Conservation (phyloP, 1,140 invertebrate genomes). For the Diabrotica virgifera region DNA sequence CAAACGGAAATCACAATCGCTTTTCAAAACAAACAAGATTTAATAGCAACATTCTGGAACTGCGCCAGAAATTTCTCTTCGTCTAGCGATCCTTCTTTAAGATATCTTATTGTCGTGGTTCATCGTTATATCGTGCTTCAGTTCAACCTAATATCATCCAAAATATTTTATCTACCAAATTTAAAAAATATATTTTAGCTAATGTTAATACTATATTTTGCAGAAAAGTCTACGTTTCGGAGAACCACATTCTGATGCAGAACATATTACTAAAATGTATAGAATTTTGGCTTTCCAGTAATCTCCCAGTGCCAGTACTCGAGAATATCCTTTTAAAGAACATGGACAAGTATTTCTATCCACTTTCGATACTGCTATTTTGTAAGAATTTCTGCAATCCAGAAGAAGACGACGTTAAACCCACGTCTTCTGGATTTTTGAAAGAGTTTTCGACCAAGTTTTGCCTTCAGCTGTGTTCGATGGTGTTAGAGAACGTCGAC, state of each 20-base stretch:
- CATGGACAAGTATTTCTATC: conserved; percentile 52
- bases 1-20: too few relatives aligned
- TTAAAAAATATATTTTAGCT: too few relatives aligned
- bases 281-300: conserved; percentile 50
- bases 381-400: conserved; percentile 48
- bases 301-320: conserved; percentile 46
- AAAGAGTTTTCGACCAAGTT: conserved; percentile 49
- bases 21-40: too few relatives aligned
- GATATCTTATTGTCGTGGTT: too few relatives aligned
- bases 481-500: conserved; percentile 48
- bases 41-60: too few relatives aligned
- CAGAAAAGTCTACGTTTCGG: conserved; percentile 40
- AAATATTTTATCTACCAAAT: too few relatives aligned
- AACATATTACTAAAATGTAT: conserved; percentile 48
- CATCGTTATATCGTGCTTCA: too few relatives aligned
- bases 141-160: too few relatives aligned
- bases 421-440: conserved; percentile 43
- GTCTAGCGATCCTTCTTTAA: too few relatives aligned
- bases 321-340: conserved; percentile 50
- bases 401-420: conserved; percentile 34
- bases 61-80: too few relatives aligned
- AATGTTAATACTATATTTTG: neutral
- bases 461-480: conserved; percentile 48
- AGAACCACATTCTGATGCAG: conserved; percentile 49
- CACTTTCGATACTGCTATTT: conserved; percentile 50